Evolutionary conservation across 1,140 invertebrate genomes (phyloP), one percentile per base, ranked within the genome.

Genomic region (Heliconius hewitsoni): DNA sequence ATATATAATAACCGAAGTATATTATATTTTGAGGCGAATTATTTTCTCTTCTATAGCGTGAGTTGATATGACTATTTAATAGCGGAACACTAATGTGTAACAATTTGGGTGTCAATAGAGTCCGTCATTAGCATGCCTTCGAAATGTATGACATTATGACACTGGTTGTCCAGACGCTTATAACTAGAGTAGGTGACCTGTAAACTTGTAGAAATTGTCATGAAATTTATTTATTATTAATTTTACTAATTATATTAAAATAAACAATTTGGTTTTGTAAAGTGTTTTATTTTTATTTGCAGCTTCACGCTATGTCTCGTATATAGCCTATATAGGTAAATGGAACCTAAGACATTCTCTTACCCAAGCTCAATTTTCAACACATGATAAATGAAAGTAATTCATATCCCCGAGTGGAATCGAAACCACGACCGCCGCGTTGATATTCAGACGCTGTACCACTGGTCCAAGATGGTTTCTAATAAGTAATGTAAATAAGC

Each of bases 61-160:
- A 66, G 34, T 30, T 76, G 57, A 70, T 70, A 76, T 70, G 46
- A 60, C n/a, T 71, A 60, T 76, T 42, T 78, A 76, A 80, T 82
- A 80, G 70, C 74, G 74, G 30, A 39, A 71, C 66, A 71, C 50
- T 83, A 86, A 85, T 84, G 84, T 78, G 79, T 81, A 78, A 82
- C 85, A 85, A 90, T 90, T 86, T 88, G 77, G 82, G 79, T 87
- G 86, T 89, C 87, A 89, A 73, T 80, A 81, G 74, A 57, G 77
- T 46, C 34, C 76, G n/a, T 81, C 83, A 87, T 89, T 87, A 88
- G 78, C 77, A 83, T 87, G 73, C 83, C 85, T 75, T 76, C 77
- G 73, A 88, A 88, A 87, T 89, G 77, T 79, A 81, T 81, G 85
- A 81, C 82, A 87, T 88, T 87, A 84, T 83, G 85, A 85, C 83